Base-by-base conservation (phyloP, 2,113 vertebrate species). In the Riparia riparia region DNA sequence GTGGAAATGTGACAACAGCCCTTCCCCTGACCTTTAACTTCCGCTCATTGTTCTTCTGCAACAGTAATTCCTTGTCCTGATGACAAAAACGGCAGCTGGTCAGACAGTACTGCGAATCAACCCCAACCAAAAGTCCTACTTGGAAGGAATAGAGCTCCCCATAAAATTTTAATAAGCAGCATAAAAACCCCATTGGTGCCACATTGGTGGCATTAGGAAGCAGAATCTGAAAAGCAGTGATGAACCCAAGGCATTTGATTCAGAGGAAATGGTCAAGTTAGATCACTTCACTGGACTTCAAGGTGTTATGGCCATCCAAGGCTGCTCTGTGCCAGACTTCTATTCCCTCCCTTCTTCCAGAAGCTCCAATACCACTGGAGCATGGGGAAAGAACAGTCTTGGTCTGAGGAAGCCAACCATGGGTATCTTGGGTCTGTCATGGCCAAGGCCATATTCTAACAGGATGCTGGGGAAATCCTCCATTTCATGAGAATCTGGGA, bases 11-110 rank as follows among this genome's bases (percentile, higher is more conserved):
- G 90, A 86, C 80, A 96, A 58, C 19, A 86, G 58, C 84, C 90
- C 73, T 89, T 88, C 45, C 95, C 95, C 78, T 89, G 93, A 97
- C 95, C 95, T 86, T 85, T 51, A 77, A 68, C 89, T 97, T 97
- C 96, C 84, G 56, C 81, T 45, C 65, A 93, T 97, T 96, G 93
- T 96, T 93, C 88, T 63, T 49, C 76, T 85, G 83, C 65, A 88
- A 74, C 44, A 85, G 88, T 60, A 90, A 68, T 31, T 58, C 88
- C 70, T 70, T 74, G 78, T 65, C 83, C 60, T 50, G 63, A 63
- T 41, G 47, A 56, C 54, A 89, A 76, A 79, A 26, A 41, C 7
- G n/a, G 76, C 70, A 95, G 68, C 72, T 77, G 92, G 70, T 41
- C 50, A 72, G 56, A 73, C 4, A 14, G 18, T 9, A 50, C 74